A percentile compares a stretch with the other conserved stretches of the same genome.
phyloP scores from a whole-genome alignment of 2,113 vertebrate genomes.

The Serilophus lunatus region DNA sequence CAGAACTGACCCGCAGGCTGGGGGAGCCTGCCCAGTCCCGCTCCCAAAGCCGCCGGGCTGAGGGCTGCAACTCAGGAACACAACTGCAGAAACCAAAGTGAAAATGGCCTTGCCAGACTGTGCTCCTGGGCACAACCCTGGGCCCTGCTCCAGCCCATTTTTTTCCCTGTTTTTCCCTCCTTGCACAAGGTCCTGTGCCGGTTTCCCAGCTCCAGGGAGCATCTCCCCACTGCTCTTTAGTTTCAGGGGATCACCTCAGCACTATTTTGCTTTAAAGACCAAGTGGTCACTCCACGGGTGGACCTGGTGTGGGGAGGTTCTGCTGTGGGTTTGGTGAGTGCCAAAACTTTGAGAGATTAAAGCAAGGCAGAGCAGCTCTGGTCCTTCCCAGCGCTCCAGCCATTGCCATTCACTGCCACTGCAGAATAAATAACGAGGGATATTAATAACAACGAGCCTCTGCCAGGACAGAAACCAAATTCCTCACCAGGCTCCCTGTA shows the following conservation, averaged over 20 bases:
- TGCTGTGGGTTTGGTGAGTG: accelerated
- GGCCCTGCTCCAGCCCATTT: not conserved
- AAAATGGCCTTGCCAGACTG: not conserved
- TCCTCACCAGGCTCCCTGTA: not conserved
- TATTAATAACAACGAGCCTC: conserved; percentile 22
- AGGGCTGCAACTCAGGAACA: not conserved
- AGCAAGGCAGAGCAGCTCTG: not conserved
- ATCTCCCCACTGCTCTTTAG: accelerated
- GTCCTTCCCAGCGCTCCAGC: accelerated
- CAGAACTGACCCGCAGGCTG: not conserved
- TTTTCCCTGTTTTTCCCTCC: accelerated
- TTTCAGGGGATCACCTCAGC: not conserved
- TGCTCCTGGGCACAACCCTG: not conserved
- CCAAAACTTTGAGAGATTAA: not conserved
- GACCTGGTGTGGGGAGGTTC: accelerated
- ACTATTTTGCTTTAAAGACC: not conserved
- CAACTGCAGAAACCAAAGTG: not conserved
- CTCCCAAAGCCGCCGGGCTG: accelerated
- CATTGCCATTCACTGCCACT: not conserved
- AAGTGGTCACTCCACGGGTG: not conserved
- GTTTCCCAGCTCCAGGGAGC: not conserved
- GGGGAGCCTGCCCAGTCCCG: not conserved
- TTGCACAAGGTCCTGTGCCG: accelerated
- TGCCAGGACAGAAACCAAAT: conserved; percentile 3
- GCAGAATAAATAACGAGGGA: conserved; percentile 4